Evolutionary conservation across 2,888 invertebrate genomes (phyloP).

Genomic region (Baronia brevicornis): DNA sequence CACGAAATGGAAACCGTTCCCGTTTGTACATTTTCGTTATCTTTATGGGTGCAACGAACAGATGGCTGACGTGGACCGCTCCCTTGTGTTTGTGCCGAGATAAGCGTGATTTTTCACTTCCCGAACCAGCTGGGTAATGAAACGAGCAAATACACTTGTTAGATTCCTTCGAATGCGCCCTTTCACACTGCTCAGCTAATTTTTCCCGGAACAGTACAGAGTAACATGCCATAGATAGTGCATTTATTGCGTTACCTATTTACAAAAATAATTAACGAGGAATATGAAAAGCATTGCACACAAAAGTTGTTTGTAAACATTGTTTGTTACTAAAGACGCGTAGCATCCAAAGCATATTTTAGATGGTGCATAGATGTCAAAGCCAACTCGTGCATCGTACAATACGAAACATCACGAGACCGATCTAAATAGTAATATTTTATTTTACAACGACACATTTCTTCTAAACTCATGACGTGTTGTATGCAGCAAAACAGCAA

Average conservation of each 20-base stretch:
- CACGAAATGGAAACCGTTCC: conserved; percentile 61
- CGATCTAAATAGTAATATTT: conserved; percentile 1
- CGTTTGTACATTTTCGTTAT: conserved; percentile 66
- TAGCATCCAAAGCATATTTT: conserved; percentile 34
- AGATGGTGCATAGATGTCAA: conserved; percentile 49
- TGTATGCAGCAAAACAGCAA: conserved; percentile 11
- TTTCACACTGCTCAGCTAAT: conserved; percentile 55
- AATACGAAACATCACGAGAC: conserved; percentile 3
- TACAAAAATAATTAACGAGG: conserved; percentile 7
- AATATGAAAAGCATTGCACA: conserved; percentile 15
- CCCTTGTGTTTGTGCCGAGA: conserved; percentile 59
- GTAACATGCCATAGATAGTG: conserved; percentile 17
- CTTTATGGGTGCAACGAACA: conserved; percentile 74
- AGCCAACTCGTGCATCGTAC: conserved; percentile 30
- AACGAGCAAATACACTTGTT: conserved; percentile 56
- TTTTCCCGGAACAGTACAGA: conserved; percentile 46
- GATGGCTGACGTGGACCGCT: conserved; percentile 61
- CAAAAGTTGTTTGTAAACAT: conserved; percentile 63
- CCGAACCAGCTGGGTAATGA: conserved; percentile 65
- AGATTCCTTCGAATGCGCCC: conserved; percentile 47
- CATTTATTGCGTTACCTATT: not conserved
- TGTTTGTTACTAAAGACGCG: conserved; percentile 29
- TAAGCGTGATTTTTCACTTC: conserved; percentile 74
- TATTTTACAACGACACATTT: conserved; percentile 1
- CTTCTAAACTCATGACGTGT: not conserved